Base-by-base conservation (phyloP, 2,113 vertebrate species). In the Gallinago jamesoni region DNA sequence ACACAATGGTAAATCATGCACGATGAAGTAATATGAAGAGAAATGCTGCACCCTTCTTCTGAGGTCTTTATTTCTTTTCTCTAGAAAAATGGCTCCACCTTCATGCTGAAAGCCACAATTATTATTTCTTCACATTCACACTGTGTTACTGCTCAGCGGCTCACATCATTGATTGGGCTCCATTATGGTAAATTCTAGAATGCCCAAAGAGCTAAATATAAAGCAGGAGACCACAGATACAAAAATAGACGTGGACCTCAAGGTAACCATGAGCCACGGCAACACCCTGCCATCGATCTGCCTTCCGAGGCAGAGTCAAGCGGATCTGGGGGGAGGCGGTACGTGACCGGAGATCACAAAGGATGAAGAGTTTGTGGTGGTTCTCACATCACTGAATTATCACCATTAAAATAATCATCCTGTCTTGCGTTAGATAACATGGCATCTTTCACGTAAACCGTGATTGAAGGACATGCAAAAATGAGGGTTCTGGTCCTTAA, bases 1-100 rank as follows among this genome's bases (percentile, higher is more conserved):
- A 96, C 96, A 94, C 95, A 96, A 96, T 97, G 92, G 96, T 93
- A 94, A 97, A 97, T 97, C 92, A 97, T 79, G 69, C 86, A 73
- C 2, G 45, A 84, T 78, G 84, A 96, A 95, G 86, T 41, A 76
- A 72, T 78, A 60, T 19, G 93, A 96, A 91, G 96, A 92, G 84
- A 84, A 84, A 92, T 43, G 77, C 94, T 96, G 62, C 69, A 94
- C 41, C 84, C 96, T 90, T 95, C 88, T 86, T 95, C 94, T 82
- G 80, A 92, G 86, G 86, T 81, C 93, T 95, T 95, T 93, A 87
- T 89, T 94, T 91, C 95, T 82, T 93, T 96, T 96, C 92, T 94
- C 85, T 48, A 93, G 90, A 96, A 96, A 91, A 96, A 84, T 69
- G 76, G 90, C 92, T 95, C 96, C 90, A 94, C 94, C 93, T 96